phyloP scores from a whole-genome alignment of 2,888 invertebrate genomes.

The Latrodectus hesperus region DNA sequence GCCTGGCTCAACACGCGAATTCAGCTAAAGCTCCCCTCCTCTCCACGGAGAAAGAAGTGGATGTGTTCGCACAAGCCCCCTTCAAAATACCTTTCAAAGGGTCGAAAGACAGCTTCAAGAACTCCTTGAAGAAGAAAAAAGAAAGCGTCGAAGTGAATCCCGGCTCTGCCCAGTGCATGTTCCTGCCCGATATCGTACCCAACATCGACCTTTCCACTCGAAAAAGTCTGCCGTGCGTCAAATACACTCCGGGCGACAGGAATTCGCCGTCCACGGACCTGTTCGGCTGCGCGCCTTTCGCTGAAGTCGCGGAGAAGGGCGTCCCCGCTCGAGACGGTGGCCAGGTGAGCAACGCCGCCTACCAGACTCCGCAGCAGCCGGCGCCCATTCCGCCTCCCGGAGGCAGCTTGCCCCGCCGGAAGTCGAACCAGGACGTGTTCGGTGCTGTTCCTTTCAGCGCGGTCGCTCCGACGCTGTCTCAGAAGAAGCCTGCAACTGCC shows the following conservation, averaged over 20 bases:
- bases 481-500: slow-evolving; percentile 43
- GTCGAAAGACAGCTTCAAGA: slow-evolving; percentile 59
- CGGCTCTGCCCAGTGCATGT: slow-evolving; percentile 27
- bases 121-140: slow-evolving; percentile 62
- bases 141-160: slow-evolving; percentile 38
- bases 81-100: slow-evolving; percentile 75
- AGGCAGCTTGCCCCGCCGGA: slow-evolving; percentile 34
- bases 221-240: slow-evolving; percentile 51
- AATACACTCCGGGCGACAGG: slow-evolving; percentile 51
- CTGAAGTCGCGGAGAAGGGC: slow-evolving; percentile 43
- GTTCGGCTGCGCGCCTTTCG: slow-evolving; percentile 70
- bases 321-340: background rate
- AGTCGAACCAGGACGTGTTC: slow-evolving; percentile 72
- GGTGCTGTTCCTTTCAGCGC: slow-evolving; percentile 72
- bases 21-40: slow-evolving; percentile 56
- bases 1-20: slow-evolving; percentile 71
- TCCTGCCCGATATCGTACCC: slow-evolving; percentile 58
- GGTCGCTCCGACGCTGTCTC: slow-evolving; percentile 65
- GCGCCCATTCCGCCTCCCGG: slow-evolving; percentile 39
- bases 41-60: slow-evolving; percentile 78
- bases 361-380: slow-evolving; percentile 19
- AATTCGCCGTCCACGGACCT: slow-evolving; percentile 64
- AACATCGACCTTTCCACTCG: slow-evolving; percentile 31
- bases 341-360: slow-evolving; percentile 54
- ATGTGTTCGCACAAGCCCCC: slow-evolving; percentile 84